Evolutionary conservation across 2,797 vertebrate species (phyloP).

Genomic region (Decapterus maruadsi): DNA sequence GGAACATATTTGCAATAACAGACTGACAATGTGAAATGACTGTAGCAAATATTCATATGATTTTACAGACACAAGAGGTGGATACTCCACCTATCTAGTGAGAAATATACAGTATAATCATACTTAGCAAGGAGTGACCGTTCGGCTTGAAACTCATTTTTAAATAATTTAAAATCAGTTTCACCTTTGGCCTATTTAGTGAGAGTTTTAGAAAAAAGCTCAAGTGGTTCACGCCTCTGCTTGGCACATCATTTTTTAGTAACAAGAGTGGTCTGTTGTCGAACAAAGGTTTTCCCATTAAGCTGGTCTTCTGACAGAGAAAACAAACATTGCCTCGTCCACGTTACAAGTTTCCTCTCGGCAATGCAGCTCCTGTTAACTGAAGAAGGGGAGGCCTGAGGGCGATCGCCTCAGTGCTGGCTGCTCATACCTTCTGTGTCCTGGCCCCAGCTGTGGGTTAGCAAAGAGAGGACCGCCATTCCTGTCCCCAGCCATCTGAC

Average conservation of each 20-base stretch:
- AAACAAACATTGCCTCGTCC: slow-evolving; percentile 11
- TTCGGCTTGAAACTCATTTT: background rate
- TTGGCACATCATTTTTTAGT: slow-evolving; percentile 13
- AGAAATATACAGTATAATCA: background rate
- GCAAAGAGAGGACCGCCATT: slow-evolving; percentile 81
- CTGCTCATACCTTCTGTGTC: slow-evolving; percentile 82
- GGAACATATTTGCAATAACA: background rate
- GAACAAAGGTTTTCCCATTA: slow-evolving; percentile 6
- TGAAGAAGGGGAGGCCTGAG: slow-evolving; percentile 31
- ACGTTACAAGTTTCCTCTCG: slow-evolving; percentile 8
- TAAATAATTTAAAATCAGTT: background rate
- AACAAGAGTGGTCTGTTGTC: slow-evolving; percentile 12
- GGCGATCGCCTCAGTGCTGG: slow-evolving; percentile 27
- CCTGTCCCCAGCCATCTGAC: slow-evolving; percentile 84
- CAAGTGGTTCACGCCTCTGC: background rate
- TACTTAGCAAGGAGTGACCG: slow-evolving; percentile 2
- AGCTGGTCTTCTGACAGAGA: slow-evolving; percentile 8
- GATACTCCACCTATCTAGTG: background rate
- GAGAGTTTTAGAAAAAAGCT: background rate
- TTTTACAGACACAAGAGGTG: background rate
- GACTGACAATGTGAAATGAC: background rate
- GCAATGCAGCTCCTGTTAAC: slow-evolving; percentile 15
- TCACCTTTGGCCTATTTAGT: background rate
- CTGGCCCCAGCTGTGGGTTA: slow-evolving; percentile 82
- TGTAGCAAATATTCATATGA: background rate